Percentiles rank a stretch among this genome's conserved stretches.
Evolutionary conservation across 1,140 invertebrate species (phyloP).

Genomic region (Globodera rostochiensis): DNA sequence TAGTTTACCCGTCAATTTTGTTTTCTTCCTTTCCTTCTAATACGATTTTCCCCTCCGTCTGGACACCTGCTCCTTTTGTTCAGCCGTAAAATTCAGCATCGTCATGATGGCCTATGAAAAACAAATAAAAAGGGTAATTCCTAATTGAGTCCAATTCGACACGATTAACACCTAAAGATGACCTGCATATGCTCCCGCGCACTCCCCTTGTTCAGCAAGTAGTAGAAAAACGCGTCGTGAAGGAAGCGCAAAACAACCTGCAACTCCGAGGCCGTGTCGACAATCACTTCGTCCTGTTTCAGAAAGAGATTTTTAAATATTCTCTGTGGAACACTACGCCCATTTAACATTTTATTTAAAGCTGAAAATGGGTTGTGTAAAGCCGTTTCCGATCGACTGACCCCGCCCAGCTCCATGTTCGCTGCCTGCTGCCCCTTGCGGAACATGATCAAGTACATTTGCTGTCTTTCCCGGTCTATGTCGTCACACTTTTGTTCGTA

Average conservation of each 20-base stretch:
- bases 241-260: constrained; percentile 57
- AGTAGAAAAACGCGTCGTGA: constrained; percentile 65
- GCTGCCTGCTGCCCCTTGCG: constrained; percentile 64
- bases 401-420: constrained; percentile 30
- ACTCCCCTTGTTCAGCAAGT: constrained; percentile 59
- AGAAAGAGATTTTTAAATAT: constrained; percentile 22
- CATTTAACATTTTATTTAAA: background rate
- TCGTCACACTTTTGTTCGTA: constrained; percentile 63
- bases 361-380: too few species aligned
- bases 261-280: constrained; percentile 61
- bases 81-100: constrained; percentile 60
- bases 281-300: constrained; percentile 43
- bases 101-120: constrained; percentile 63
- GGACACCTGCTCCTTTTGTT: constrained; percentile 59
- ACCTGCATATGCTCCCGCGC: constrained; percentile 61
- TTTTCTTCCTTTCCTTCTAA: constrained; percentile 17
- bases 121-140: background rate
- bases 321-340: background rate
- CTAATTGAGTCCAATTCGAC: too few species aligned
- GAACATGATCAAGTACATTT: constrained; percentile 65
- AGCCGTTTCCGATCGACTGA: too few species aligned
- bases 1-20: too few species aligned
- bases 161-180: constrained; percentile 3
- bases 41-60: constrained; percentile 57
- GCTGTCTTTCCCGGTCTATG: constrained; percentile 57